Evolutionary conservation across 2,797 vertebrate species (phyloP), one percentile per base, ranked within the genome.

Genomic region (Tokudaia tokunoshimensis): DNA sequence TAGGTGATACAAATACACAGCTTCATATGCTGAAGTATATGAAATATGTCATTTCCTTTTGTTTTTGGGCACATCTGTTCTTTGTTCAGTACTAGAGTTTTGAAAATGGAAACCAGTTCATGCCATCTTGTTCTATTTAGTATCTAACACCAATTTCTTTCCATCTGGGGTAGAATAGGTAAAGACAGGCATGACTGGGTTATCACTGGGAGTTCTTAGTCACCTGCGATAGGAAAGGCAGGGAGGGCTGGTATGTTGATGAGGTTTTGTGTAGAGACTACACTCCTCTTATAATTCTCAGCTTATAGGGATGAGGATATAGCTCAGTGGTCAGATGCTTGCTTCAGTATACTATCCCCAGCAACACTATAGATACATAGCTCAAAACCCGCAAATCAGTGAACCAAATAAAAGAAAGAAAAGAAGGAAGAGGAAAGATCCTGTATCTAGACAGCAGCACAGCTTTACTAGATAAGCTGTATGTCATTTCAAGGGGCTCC

Each of bases 121-220:
- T 76, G 80, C 34, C 29, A 79, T 89, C 0, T 4, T 83, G 9
- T 76, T 83, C 57, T 7, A 0, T 70, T 0, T 0, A 20, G 26
- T 72, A 93, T 24, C 13, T 89, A 24, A 94, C 24, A 80, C 57
- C n/a, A 81, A 19, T 94, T 55, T 95, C 52, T 67, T 92, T 96
- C 90, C 84, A 31, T 37, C 47, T 44, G 31, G 11, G 61, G 31
- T 15, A 65, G 19, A 34, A 50, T 19, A 83, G 37, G 14, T 59
- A 13, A 47, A n/a, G 17, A 86, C n/a, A 91, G 26, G 37, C 24
- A 26, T 95, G 37, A 9, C 34, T 89, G 44, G 15, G 93, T 50
- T 34, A 91, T 63, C 31, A n/a, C 44, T 70, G 20, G 59, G 15
- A 82, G 8, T 67, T 47, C 74, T 37, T 52, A 72, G 24, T 78